phyloP scores from a whole-genome alignment of 2,888 invertebrate genomes.

The Xanthorhoe spadicearia region DNA sequence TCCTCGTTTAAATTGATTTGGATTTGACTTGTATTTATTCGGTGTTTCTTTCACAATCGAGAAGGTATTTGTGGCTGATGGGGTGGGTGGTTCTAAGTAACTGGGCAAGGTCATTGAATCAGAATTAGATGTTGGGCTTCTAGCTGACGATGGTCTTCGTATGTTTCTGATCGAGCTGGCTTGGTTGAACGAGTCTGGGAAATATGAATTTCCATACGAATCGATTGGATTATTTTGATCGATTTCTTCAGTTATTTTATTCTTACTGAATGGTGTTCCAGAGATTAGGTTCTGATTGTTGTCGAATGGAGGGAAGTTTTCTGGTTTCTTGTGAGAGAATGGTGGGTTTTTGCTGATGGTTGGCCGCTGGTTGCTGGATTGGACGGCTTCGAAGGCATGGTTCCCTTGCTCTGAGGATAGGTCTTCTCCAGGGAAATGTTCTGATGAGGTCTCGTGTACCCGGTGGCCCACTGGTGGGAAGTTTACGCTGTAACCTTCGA shows the following conservation, averaged over 20 bases:
- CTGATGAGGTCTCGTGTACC: constrained; percentile 78
- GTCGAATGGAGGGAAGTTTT: constrained; percentile 66
- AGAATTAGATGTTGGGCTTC: constrained; percentile 58
- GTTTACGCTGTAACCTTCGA: constrained; percentile 89
- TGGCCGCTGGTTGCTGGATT: constrained; percentile 70
- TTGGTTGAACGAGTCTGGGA: constrained; percentile 76
- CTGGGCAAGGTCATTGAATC: constrained; percentile 75
- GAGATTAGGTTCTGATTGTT: constrained; percentile 71
- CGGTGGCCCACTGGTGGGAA: constrained; percentile 86
- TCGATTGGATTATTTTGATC: constrained; percentile 63
- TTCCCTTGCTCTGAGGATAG: constrained; percentile 77
- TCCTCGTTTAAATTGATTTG: constrained; percentile 71
- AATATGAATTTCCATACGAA: constrained; percentile 76
- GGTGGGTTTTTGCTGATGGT: constrained; percentile 64
- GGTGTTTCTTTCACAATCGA: constrained; percentile 66
- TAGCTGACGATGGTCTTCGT: constrained; percentile 63
- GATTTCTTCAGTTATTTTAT: constrained; percentile 62
- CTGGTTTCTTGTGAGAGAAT: constrained; percentile 67
- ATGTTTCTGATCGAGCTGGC: constrained; percentile 72
- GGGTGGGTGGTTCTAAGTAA: constrained; percentile 79
- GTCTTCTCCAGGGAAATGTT: constrained; percentile 85
- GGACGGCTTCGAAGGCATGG: constrained; percentile 77
- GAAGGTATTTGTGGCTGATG: constrained; percentile 67
- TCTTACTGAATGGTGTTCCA: constrained; percentile 66
- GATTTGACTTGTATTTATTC: constrained; percentile 67